Evolutionary conservation across 2,797 vertebrate genomes (phyloP), one percentile per base, ranked within the genome.

Genomic region (Premnoplex brunnescens): DNA sequence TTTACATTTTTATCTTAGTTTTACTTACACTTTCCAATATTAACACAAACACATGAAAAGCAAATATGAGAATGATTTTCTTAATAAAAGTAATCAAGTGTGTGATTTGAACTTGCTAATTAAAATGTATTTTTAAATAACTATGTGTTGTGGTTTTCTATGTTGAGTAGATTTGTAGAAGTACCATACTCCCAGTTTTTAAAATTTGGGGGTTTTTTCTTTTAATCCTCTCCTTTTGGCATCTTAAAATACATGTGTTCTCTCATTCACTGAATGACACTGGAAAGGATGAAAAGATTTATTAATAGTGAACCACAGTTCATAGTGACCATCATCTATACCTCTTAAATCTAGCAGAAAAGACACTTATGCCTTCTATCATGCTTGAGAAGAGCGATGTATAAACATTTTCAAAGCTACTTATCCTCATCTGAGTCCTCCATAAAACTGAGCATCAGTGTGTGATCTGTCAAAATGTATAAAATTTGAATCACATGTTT

Each of bases 1-100:
- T 97, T 98, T 96, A 91, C 60, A 76, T 89, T 97, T 95, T 86
- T 8, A 62, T 76, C 60, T 92, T 97, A 60, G 96, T 97, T 97
- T 97, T 93, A 83, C 89, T 97, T 95, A 82, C 43, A 83, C 76
- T 94, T 94, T 85, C 46, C 86, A 68, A 32, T 62, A 51, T 26
- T 75, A 82, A 46, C 14, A 24, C 54, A 58, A 28, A 74, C n/a
- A 84, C 28, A 46, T 3, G 16, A 78, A 62, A 71, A 86, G 2
- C 12, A 54, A 92, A 82, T 72, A 34, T 83, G 64, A 88, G 77
- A 85, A 95, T 87, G 77, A 84, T 96, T 97, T 96, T 89, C 54
- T 66, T 89, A 91, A 95, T 96, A 95, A 94, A 97, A 97, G 60
- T 79, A 54, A 73, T 94, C 41, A 69, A 76, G 74, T 84, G 19